These are phyloP conservation scores for Archips crataeganus DNA, from an alignment of 2,888 invertebrate species.

Conservation along the genomic window DNA sequence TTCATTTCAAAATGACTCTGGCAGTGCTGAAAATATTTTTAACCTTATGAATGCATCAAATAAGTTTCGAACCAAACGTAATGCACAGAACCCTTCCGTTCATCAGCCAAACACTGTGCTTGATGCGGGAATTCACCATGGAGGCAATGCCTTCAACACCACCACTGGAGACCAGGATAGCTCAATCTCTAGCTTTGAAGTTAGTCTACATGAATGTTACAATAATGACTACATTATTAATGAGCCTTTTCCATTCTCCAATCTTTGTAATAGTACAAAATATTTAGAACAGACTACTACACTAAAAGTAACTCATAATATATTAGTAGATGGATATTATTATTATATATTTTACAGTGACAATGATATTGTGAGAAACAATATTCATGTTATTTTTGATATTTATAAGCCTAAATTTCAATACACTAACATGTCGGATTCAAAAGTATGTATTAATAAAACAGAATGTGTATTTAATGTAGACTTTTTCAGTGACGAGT, in stretches of 20 bases:
- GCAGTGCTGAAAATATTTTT: not conserved
- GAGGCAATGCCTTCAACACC: slow-evolving; percentile 89
- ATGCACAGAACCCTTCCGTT: slow-evolving; percentile 63
- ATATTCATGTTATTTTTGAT: slow-evolving; percentile 93
- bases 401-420: slow-evolving; percentile 94
- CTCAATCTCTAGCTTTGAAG: slow-evolving; percentile 94
- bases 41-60: slow-evolving; percentile 39
- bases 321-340: slow-evolving; percentile 92
- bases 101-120: slow-evolving; percentile 85
- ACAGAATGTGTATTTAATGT: slow-evolving; percentile 92
- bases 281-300: slow-evolving; percentile 89
- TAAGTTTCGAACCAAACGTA: slow-evolving; percentile 59
- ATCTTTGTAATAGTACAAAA: slow-evolving; percentile 88
- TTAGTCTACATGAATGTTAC: slow-evolving; percentile 90
- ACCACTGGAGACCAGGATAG: slow-evolving; percentile 85
- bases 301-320: slow-evolving; percentile 88
- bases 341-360: slow-evolving; percentile 96
- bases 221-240: slow-evolving; percentile 91
- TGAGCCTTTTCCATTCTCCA: slow-evolving; percentile 89
- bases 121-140: slow-evolving; percentile 91
- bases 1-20: slow-evolving; percentile 7
- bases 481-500: slow-evolving; percentile 90
- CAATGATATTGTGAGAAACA: slow-evolving; percentile 92
- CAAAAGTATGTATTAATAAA: slow-evolving; percentile 90
- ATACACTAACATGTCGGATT: slow-evolving; percentile 88